These are phyloP conservation scores for Siniperca obscura DNA, from an alignment of 2,797 vertebrate species.

Conservation along the genomic window DNA sequence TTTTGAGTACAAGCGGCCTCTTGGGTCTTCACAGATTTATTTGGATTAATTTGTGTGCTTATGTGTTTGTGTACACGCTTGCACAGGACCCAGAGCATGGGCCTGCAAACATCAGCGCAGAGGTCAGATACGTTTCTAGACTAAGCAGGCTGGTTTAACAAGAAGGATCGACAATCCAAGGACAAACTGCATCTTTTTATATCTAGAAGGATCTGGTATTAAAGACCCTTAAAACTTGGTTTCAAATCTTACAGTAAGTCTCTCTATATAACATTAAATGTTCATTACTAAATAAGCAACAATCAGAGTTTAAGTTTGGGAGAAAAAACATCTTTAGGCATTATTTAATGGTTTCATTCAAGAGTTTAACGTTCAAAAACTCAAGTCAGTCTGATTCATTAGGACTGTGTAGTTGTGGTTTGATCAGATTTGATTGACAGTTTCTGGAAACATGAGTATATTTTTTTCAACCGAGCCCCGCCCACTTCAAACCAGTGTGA, in stretches of 20 bases:
- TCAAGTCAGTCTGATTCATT: neutral
- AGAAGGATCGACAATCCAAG: constrained; percentile 8
- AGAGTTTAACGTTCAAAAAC: rapidly evolving
- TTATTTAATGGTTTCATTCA: neutral
- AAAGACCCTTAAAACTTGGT: neutral
- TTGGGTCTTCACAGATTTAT: constrained; percentile 27
- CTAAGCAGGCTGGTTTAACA: constrained; percentile 40
- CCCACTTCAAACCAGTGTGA: neutral
- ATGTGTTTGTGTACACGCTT: neutral
- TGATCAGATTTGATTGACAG: neutral
- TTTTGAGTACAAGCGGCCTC: constrained; percentile 45
- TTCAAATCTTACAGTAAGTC: neutral
- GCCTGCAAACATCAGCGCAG: neutral
- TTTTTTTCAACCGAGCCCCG: neutral
- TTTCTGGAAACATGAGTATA: neutral
- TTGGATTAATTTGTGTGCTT: constrained; percentile 41
- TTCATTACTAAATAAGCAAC: too few species aligned
- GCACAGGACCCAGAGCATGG: neutral
- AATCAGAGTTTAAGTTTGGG: neutral
- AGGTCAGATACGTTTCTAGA: constrained; percentile 36
- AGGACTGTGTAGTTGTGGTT: neutral
- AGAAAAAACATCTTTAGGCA: neutral
- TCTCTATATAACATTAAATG: neutral
- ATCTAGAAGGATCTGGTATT: neutral
- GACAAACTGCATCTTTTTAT: constrained; percentile 15